Evolutionary conservation across 2,888 invertebrate genomes (phyloP), one percentile per base, ranked within the genome.

Genomic region (Melanophora roralis): DNA sequence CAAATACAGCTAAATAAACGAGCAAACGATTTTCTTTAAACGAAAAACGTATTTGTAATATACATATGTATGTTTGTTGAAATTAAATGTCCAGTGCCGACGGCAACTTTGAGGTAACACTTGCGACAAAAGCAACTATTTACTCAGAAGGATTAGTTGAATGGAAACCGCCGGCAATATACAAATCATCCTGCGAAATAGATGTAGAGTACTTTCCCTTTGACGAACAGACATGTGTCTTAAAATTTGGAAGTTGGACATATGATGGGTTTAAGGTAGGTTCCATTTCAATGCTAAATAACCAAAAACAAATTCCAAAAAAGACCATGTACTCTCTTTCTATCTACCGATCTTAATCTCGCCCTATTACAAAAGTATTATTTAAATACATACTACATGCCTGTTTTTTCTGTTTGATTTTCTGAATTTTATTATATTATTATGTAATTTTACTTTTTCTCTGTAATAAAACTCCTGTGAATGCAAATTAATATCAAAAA

Each of bases 91-190:
- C 23, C 65, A 97, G 96, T 94, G 96, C 96, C 91, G 96, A 97
- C 92, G 96, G 96, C 91, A 96, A 96, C 94, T 97, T 96, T 93
- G 96, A 97, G 93, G 96, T 96, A 92, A 97, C 96, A 88, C 93
- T 96, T 92, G 96, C 96, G 94, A 97, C 96, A 89, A 97, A 97
- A 93, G 96, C 96, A 87, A 96, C 95, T 86, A 95, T 97, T 90
- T 95, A 95, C 94, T 93, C 94, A 93, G 95, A 93, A 91, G 98
- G 98, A 90, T 93, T 95, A 92, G 97, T 98, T 91, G 95, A 96
- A 90, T 98, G 97, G 97, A 97, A 98, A 92, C 98, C 98, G 86
- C 98, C 98, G 86, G 98, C 98, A 90, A 97, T 98, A 91, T 98
- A 98, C 94, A 98, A 98, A 92, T 97, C 97, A 90, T 96, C 96